Evolutionary conservation across 2,113 vertebrate species (phyloP), one percentile per base, ranked within the genome.

Genomic region (Australoheros scitulus): DNA sequence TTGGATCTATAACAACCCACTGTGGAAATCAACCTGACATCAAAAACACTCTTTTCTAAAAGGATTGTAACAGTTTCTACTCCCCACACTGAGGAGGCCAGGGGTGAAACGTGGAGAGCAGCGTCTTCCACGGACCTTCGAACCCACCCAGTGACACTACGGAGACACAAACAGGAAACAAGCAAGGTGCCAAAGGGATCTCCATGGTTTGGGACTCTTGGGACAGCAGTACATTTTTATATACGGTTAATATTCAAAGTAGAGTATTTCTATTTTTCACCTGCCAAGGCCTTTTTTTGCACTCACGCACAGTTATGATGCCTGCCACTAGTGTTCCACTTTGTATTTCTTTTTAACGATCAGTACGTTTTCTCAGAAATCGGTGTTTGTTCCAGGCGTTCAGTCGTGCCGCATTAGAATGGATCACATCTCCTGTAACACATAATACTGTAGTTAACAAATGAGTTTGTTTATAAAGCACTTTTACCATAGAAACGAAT

Each of bases 241-340:
- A 93, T 58, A 81, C 63, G 60, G 60, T 90, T 80, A 78, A 82
- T 96, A 79, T 89, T 92, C 87, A 93, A 76, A 86, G 92, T 95
- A 95, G 93, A 96, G 86, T 87, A 95, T 97, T 97, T 97, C 94
- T 97, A 97, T 96, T 98, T 97, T 97, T 96, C 96, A 97, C 96
- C 94, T 95, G 95, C 95, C 94, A 95, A 96, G 95, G 96, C 95
- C 82, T 87, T 94, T 92, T 89, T 97, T 96, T 96, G 95, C 96
- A 96, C 95, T 96, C 95, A 96, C 84, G 87, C 89, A 87, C 89
- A 85, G 63, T 87, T 47, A 79, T 77, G 82, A 87, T 22, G 84
- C 43, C 77, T 89, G 93, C 93, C 92, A 89, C 88, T n/a, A 90
- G 90, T 92, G 75, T 87, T 29, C 68, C 47, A 55, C 47, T 72